phyloP scores from a whole-genome alignment of 2,888 invertebrate species.

The Parascotia fuliginaria region DNA sequence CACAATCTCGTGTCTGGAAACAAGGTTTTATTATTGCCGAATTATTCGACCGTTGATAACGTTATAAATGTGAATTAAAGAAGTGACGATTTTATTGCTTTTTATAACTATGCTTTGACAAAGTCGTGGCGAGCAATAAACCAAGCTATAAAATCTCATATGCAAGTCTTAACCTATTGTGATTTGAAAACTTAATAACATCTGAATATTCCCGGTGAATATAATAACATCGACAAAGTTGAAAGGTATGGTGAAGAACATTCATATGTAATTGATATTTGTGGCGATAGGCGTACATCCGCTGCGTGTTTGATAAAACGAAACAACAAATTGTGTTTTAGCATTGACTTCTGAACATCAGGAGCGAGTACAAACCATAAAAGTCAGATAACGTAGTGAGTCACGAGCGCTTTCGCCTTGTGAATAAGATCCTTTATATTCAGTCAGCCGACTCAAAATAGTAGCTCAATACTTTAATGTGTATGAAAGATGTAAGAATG shows the following conservation, averaged over 20 bases:
- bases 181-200: conserved; percentile 9
- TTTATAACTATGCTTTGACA: conserved; percentile 48
- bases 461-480: background rate
- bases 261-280: conserved; percentile 55
- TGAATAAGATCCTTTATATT: conserved; percentile 74
- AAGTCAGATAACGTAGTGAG: conserved; percentile 70
- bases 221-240: conserved; percentile 21
- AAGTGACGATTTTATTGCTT: conserved; percentile 43
- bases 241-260: conserved; percentile 25
- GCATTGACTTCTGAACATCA: conserved; percentile 54
- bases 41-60: conserved; percentile 44
- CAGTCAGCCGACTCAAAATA: conserved; percentile 16
- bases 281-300: conserved; percentile 64
- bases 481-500: background rate
- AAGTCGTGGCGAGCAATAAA: conserved; percentile 41
- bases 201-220: conserved; percentile 5
- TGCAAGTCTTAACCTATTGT: conserved; percentile 15
- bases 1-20: conserved; percentile 52
- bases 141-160: conserved; percentile 22
- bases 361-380: conserved; percentile 62
- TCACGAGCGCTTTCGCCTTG: conserved; percentile 66
- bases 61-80: conserved; percentile 43
- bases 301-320: conserved; percentile 69
- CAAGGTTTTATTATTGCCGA: conserved; percentile 51
- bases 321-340: conserved; percentile 58